Evolutionary conservation across 2,797 vertebrate genomes (phyloP).

Genomic region (Iguana delicatissima): DNA sequence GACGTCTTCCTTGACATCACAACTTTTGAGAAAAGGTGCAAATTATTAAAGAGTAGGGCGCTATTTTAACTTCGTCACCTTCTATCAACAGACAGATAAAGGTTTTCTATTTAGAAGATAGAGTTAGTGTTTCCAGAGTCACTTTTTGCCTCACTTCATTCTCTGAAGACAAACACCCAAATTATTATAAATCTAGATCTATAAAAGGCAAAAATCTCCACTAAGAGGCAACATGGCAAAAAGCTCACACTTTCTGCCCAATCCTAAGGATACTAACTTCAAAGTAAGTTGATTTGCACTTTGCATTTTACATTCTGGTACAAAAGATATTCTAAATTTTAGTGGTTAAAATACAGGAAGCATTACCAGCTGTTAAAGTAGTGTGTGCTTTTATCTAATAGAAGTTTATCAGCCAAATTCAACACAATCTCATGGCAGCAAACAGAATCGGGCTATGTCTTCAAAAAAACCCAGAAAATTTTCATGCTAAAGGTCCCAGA

Average conservation of each 20-base stretch:
- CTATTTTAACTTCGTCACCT: neutral
- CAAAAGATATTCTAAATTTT: neutral
- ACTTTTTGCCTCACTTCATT: neutral
- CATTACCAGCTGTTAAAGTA: too few relatives aligned
- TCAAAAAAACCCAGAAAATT: too few relatives aligned
- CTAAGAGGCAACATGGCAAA: neutral
- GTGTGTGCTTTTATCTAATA: too few relatives aligned
- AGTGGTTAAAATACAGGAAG: neutral
- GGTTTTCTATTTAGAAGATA: neutral
- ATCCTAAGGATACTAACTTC: neutral
- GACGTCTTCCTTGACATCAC: neutral
- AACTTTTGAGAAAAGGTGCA: neutral
- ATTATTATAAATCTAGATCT: neutral
- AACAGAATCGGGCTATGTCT: too few relatives aligned
- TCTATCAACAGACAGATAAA: neutral
- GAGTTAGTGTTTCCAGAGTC: neutral
- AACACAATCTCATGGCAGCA: too few relatives aligned
- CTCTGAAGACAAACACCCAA: neutral
- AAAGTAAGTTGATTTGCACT: neutral
- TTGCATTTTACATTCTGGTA: neutral
- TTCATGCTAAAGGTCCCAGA: too few relatives aligned
- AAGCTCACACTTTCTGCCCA: neutral
- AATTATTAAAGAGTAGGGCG: neutral
- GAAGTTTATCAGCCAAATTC: too few relatives aligned
- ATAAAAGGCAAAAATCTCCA: neutral